Conservation (phyloP, 2,888 invertebrate genomes). For the Hypolimnas misippus region DNA sequence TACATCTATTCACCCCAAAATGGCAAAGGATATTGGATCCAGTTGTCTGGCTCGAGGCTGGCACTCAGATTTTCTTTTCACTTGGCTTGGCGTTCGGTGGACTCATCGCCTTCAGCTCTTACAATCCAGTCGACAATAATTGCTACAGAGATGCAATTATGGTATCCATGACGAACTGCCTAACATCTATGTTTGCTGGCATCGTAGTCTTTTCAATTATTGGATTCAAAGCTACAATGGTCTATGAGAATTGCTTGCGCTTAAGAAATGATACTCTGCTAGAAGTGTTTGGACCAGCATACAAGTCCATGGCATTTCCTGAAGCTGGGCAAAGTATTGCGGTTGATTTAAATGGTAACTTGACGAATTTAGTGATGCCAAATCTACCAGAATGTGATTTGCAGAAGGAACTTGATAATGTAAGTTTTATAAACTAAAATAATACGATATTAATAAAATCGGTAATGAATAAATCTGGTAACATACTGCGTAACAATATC, state of each 20-base stretch:
- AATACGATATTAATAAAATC: neutral
- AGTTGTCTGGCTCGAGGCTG: slow-evolving; percentile 98
- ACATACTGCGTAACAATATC: neutral
- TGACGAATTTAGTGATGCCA: slow-evolving; percentile 86
- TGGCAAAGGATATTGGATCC: slow-evolving; percentile 96
- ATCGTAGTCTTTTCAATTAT: slow-evolving; percentile 98
- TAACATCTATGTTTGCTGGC: slow-evolving; percentile 98
- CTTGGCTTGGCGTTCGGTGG: slow-evolving; percentile 98
- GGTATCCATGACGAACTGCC: slow-evolving; percentile 96
- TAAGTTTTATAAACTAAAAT: slow-evolving; percentile 73
- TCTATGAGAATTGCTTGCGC: slow-evolving; percentile 89
- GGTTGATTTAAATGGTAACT: slow-evolving; percentile 78
- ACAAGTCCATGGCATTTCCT: slow-evolving; percentile 78
- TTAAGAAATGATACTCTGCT: slow-evolving; percentile 85
- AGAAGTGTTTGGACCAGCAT: slow-evolving; percentile 81
- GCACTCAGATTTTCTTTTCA: slow-evolving; percentile 98
- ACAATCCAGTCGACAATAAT: slow-evolving; percentile 98
- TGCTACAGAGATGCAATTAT: slow-evolving; percentile 96
- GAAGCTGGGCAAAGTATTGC: slow-evolving; percentile 82
- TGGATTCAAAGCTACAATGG: slow-evolving; percentile 95
- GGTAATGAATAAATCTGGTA: too few species aligned
- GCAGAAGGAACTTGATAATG: slow-evolving; percentile 94
- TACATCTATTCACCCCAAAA: slow-evolving; percentile 95
- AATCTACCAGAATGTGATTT: slow-evolving; percentile 90
- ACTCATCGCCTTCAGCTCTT: slow-evolving; percentile 97